Base-by-base conservation (phyloP, 2,113 vertebrate species). In the Elgaria multicarinata region DNA sequence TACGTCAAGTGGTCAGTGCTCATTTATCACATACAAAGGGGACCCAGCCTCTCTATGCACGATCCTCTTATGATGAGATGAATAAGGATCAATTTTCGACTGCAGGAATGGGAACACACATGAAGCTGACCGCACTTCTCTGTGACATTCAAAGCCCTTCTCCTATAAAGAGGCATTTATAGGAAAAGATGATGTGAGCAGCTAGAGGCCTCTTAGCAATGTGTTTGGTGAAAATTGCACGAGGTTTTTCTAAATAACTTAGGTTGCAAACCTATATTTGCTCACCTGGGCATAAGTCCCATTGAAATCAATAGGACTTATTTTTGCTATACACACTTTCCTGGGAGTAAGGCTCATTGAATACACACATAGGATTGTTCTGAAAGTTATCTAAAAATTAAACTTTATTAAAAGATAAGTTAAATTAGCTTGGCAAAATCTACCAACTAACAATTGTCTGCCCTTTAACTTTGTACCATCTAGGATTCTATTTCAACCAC, bases 81-180 rank as follows among this genome's bases (percentile, higher is more conserved):
- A 36, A 50, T 31, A 82, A 26, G 3, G 1, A 18, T 22, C 20
- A 58, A 53, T 2, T 36, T 3, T 12, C 46, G 16, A 62, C 6
- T 36, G 16, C 14, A 26, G 66, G 36, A 87, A 2, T 0, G 1
- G 3, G 3, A 31, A 14, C 14, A 55, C 10, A 66, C 55, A 0
- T 0, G 14, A 1, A 53, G 66, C 72, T 39, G 28, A 3, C 16
- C 0, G 0, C 0, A 13, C 5, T 86, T 74, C 33, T 42, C 79
- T 85, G 0, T 0, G 66, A 1, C 3, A 2, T 9, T 10, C 53
- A 20, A 58, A 55, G 28, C 16, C 50, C 26, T 53, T 31, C 50
- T n/a, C 7, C 13, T 36, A 18, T 18, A n/a, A n/a, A 62, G 58
- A 62, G 20, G 16, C 20, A 22, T 62, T 62, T 22, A 62, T 62